Base-by-base conservation (phyloP, 1,140 invertebrate species). In the Theocolax elegans region DNA sequence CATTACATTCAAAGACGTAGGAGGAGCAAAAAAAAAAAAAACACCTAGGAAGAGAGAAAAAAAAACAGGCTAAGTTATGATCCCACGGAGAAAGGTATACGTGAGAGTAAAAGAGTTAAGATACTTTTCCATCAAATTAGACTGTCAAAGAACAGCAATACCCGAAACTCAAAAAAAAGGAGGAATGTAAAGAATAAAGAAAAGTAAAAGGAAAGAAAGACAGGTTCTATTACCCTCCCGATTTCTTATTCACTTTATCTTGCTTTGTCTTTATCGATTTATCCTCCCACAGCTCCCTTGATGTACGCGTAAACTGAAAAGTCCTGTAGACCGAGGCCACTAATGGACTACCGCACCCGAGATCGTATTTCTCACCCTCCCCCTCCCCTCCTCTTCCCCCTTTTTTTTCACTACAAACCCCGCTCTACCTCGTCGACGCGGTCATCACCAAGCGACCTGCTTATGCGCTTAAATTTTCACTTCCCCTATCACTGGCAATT, bases 261-360 rank as follows among this genome's bases (percentile, higher is more conserved):
- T 62, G 66, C 65, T 71, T 66, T 66, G 38, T 51, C 62, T 71
- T 56, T 66, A 38, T 51, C 66, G 62, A 67, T 73, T 72, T 64
- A 56, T 35, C 19, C 48, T 44, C 17, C 67, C 56, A 35, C 31
- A 6, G 48, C 63, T 15, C 21, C 27, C 51, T 40, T 51, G 66
- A 68, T 60, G 35, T 35, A 49, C 67, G 71, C 72, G 71, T 74
- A 75, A 77, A 77, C 73, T 56, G 71, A 46, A 71, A 60, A 72
- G 67, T 63, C 69, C 60, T 62, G 64, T 75, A 72, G 25, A 31
- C n/a, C 58, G 49, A 46, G 44, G 40, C 56, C 58, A 66, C 66
- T 78, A 78, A 78, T 77, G 76, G 75, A 74, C 71, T 70, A 49
- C 3, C 72, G 29, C 54, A 63, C 71, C 62, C 68, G 66, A 69